Evolutionary conservation across 2,113 vertebrate species (phyloP).

Genomic region (Cyprinus carpio): DNA sequence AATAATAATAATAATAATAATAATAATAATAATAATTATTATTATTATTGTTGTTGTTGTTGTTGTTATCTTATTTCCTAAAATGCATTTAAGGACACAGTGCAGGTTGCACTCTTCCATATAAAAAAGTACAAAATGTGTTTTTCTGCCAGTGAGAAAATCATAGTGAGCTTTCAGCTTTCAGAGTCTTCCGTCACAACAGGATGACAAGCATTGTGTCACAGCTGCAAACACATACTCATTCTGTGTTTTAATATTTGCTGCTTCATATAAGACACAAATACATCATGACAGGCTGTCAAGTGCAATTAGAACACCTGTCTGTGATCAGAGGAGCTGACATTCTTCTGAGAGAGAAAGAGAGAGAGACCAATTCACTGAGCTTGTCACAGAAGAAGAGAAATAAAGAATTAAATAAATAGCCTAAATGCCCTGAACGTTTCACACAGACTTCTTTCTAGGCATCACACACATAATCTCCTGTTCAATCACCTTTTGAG

Average conservation of each 20-base stretch:
- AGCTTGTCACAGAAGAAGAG: background rate
- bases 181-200: background rate
- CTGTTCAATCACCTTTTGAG: slow-evolving; percentile 34
- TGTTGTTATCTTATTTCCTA: background rate
- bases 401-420: slow-evolving; percentile 2
- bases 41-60: too few species aligned
- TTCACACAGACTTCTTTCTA: slow-evolving; percentile 21
- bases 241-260: slow-evolving; percentile 41
- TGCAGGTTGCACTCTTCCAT: background rate
- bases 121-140: background rate
- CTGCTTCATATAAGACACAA: slow-evolving; percentile 40
- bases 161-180: background rate
- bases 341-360: slow-evolving; percentile 19
- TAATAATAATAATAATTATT: too few species aligned
- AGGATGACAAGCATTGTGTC: slow-evolving; percentile 16
- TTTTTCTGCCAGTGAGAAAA: background rate
- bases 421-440: slow-evolving; percentile 15
- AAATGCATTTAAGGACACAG: background rate
- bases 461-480: background rate
- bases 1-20: too few species aligned
- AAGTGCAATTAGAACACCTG: slow-evolving; percentile 52
- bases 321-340: slow-evolving; percentile 47
- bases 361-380: slow-evolving; percentile 9
- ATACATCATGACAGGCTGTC: slow-evolving; percentile 56
- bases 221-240: slow-evolving; percentile 19